These are phyloP conservation scores for Oeneis ivallda DNA, from an alignment of 2,888 invertebrate genomes.

Conservation along the genomic window DNA sequence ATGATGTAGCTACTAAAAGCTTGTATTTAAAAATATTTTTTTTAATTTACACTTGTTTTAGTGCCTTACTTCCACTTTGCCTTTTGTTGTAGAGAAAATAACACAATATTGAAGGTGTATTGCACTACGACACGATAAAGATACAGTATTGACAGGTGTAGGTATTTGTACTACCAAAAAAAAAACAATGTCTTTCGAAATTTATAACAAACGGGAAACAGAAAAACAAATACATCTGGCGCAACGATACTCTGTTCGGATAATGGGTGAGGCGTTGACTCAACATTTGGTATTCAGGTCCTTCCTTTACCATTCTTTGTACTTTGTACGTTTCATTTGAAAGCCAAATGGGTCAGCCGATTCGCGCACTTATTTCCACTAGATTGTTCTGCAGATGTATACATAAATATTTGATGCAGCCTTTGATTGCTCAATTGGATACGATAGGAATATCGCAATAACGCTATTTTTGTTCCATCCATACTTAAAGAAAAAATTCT, in stretches of 20 bases:
- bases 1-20: no score
- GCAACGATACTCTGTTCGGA: constrained; percentile 40
- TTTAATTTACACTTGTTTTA: no score
- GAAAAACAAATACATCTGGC: constrained; percentile 40
- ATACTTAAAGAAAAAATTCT: neutral
- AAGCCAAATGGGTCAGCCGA: constrained; percentile 72
- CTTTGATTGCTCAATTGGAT: constrained; percentile 33
- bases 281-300: constrained; percentile 65
- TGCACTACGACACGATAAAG: no score
- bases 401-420: constrained; percentile 34
- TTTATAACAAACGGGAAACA: constrained; percentile 32
- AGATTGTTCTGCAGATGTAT: constrained; percentile 46
- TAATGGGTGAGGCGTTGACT: constrained; percentile 61
- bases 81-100: no score
- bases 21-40: no score
- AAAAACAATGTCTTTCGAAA: constrained; percentile 14
- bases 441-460: constrained; percentile 20
- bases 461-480: constrained; percentile 10
- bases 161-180: neutral
- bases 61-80: no score
- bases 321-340: constrained; percentile 66
- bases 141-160: neutral
- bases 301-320: constrained; percentile 63
- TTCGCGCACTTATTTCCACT: constrained; percentile 54
- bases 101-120: no score